Conservation (phyloP, 2,888 invertebrate species). For the Teleiodes luculella region DNA sequence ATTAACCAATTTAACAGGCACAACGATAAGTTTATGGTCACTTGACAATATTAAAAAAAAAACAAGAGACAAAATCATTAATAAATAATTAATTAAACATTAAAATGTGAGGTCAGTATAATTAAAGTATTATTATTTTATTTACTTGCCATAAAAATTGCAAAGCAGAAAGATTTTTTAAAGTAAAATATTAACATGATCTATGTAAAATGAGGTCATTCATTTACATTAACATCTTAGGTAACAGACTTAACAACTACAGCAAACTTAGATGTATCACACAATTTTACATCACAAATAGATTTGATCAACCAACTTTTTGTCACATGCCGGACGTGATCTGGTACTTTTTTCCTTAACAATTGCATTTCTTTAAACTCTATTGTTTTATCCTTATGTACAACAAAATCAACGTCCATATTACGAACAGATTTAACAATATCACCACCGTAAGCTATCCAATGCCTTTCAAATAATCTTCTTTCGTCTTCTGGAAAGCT, state of each 20-base stretch:
- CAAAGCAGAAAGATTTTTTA: no score
- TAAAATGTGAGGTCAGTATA: no score
- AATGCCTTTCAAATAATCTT: constrained; percentile 74
- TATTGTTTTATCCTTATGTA: constrained; percentile 52
- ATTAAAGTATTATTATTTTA: no score
- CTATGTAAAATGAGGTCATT: no score
- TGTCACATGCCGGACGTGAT: constrained; percentile 51
- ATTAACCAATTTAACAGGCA: no score
- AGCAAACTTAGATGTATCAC: constrained; percentile 49
- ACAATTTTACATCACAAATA: constrained; percentile 53
- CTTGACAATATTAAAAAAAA: no score
- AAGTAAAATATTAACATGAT: no score
- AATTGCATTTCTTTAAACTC: constrained; percentile 46
- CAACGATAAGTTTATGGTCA: no score
- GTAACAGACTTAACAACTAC: constrained; percentile 45
- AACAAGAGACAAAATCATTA: no score
- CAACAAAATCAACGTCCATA: constrained; percentile 55
- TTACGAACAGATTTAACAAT: constrained; percentile 57
- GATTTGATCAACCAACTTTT: constrained; percentile 63
- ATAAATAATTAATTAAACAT: no score
- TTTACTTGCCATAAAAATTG: no score
- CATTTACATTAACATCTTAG: no score
- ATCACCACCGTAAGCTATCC: constrained; percentile 81
- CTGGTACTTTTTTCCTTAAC: constrained; percentile 43
- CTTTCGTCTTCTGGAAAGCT: constrained; percentile 60